Base-by-base conservation (phyloP, 2,113 vertebrate genomes). In the Canis aureus region DNA sequence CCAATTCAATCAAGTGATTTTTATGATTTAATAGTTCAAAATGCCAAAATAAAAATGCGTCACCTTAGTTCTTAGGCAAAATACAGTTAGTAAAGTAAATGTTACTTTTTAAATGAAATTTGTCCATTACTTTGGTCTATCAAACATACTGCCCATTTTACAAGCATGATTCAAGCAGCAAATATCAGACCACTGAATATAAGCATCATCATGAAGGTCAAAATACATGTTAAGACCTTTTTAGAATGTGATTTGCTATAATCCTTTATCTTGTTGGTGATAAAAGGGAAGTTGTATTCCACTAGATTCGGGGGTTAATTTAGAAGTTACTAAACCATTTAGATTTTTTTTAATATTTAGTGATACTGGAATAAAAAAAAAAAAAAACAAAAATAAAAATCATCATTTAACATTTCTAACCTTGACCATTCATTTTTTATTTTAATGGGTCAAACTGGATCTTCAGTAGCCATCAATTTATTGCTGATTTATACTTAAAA, bases 321-420 rank as follows among this genome's bases (percentile, higher is more conserved):
- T 83, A 49, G 35, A 95, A 73, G 4, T 84, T 89, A 93, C 23
- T 67, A 0, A 5, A 62, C 89, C 16, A 80, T 32, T 91, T 71
- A 23, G 10, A 27, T 59, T 76, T 89, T 89, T 64, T 79, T n/a
- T 53, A 60, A 49, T 60, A 79, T 51, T 79, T 91, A 84, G 4
- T 96, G 23, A 83, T 11, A 71, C 3, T 55, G 12, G 9, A 55
- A 10, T 78, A 84, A 51, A 91, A 90, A 74, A 43, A 43, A 29
- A 16, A 84, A 5, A 43, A 29, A 16, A 84, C 69, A 69, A 84
- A 91, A 88, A 38, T 53, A 22, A 91, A 91, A 88, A n/a, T 78
- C 51, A 81, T 88, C 51, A 79, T 55, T 60, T 97, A 96, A 81
- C 59, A 94, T 92, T 91, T 84, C 93, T 94, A 62, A 82, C 2